Percentiles rank a stretch among this genome's conserved stretches.
These are phyloP conservation scores for Tragelaphus scriptus DNA, from an alignment of 2,113 vertebrate species.

Conservation along the genomic window DNA sequence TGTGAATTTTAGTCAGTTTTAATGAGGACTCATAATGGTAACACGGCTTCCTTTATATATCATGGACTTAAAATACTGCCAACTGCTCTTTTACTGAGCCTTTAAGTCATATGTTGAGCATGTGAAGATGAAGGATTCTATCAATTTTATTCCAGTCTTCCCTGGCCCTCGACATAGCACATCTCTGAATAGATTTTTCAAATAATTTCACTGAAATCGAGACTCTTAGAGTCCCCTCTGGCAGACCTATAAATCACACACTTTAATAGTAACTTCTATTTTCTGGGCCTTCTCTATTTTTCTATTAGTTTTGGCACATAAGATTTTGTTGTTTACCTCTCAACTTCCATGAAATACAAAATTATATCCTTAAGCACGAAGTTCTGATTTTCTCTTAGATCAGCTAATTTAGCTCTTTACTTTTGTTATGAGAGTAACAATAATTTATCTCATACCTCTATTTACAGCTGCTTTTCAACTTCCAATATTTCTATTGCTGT, in stretches of 20 bases:
- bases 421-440: constrained; percentile 24
- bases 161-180: neutral
- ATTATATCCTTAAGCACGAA: neutral
- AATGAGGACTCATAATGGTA: neutral
- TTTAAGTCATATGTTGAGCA: neutral
- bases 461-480: neutral
- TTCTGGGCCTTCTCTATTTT: constrained; percentile 43
- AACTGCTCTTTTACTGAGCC: neutral
- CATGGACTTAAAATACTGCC: neutral
- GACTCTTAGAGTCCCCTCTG: constrained; percentile 29
- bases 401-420: constrained; percentile 42
- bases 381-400: constrained; percentile 39
- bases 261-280: constrained; percentile 48
- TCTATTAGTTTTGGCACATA: constrained; percentile 26
- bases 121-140: constrained; percentile 28
- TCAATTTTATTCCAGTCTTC: constrained; percentile 31
- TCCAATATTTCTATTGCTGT: neutral
- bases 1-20: neutral
- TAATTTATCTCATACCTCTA: constrained; percentile 31
- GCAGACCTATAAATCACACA: constrained; percentile 50
- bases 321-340: constrained; percentile 23
- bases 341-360: constrained; percentile 25
- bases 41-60: neutral
- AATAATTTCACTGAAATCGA: constrained; percentile 52
- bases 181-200: constrained; percentile 57